Evolutionary conservation across 1,140 invertebrate genomes (phyloP), one percentile per base, ranked within the genome.

Genomic region (Hyposmocoma kahamanoa): DNA sequence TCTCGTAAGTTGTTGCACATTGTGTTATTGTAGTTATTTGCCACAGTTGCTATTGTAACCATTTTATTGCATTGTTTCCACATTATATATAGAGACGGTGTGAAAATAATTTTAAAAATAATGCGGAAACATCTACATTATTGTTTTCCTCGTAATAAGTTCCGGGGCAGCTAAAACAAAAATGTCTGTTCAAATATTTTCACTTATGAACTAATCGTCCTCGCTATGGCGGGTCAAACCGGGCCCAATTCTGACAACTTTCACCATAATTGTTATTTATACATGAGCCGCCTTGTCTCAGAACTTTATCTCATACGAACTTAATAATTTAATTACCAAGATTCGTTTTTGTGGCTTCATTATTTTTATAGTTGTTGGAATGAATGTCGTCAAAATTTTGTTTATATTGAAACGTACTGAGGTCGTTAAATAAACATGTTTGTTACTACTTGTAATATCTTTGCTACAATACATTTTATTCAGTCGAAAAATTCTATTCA

Each of bases 181-280:
- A 59, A 54, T 45, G 60, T 51, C 57, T 62, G 61, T 56, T 62
- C 62, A 67, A 73, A 73, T 65, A 67, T 72, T 70, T 63, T 51
- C 58, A 52, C 30, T 41, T 22, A 22, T 55, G 49, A 54, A 52
- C 58, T 70, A 70, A 70, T 65, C 62, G 54, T 46, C 22, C 21
- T 13, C 20, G 19, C 41, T 51, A 64, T 64, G 64, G 67, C 66
- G 68, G 48, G 53, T 58, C 58, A 41, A 62, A 67, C 63, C 59
- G 60, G 55, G 51, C 60, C 52, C 34, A 54, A 53, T 67, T 69
- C 54, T 71, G 67, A 71, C 67, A 59, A 73, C 73, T 80, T 80
- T 80, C 73, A 59, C 76, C 66, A 53, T 80, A 73, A 80, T 80
- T 80, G 72, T 75, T 77, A 75, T 75, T 80, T 75, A 76, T 72